phyloP scores from a whole-genome alignment of 2,888 invertebrate genomes.

The Hypselothyrea guttata region DNA sequence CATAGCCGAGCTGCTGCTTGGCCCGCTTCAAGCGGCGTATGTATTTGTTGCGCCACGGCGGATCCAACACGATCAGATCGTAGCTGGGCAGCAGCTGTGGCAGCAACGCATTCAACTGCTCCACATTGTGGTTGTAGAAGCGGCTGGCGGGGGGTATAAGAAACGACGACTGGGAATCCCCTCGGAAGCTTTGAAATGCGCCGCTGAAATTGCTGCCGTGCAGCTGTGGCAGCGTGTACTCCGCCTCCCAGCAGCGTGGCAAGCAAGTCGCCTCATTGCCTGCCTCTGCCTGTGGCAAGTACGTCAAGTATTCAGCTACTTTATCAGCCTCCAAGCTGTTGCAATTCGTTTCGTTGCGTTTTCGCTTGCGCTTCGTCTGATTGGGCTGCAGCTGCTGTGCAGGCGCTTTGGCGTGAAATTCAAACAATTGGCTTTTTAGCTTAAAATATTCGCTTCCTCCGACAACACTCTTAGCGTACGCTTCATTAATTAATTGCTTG shows the following conservation, averaged over 20 bases:
- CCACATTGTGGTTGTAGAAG: slow-evolving; percentile 88
- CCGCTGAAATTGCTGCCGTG: slow-evolving; percentile 85
- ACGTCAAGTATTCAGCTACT: slow-evolving; percentile 34
- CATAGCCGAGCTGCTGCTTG: slow-evolving; percentile 85
- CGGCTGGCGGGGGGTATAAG: slow-evolving; percentile 86
- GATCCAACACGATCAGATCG: slow-evolving; percentile 94
- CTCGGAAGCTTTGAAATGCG: slow-evolving; percentile 83
- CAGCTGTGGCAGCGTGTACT: slow-evolving; percentile 78
- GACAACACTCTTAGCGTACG: slow-evolving; percentile 38
- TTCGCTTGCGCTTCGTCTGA: slow-evolving; percentile 30
- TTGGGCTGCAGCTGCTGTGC: not conserved
- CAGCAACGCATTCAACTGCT: slow-evolving; percentile 84
- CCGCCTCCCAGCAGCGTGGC: slow-evolving; percentile 74
- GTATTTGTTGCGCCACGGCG: slow-evolving; percentile 98
- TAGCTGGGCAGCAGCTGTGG: slow-evolving; percentile 84
- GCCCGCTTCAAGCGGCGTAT: slow-evolving; percentile 90
- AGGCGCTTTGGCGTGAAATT: slow-evolving; percentile 50
- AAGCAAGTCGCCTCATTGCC: not conserved
- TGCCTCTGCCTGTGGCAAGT: slow-evolving; percentile 19
- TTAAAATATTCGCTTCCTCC: slow-evolving; percentile 25
- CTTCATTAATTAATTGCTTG: slow-evolving; percentile 62
- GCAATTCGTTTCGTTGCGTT: slow-evolving; percentile 23
- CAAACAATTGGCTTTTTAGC: slow-evolving; percentile 66
- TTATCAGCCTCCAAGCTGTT: slow-evolving; percentile 6
- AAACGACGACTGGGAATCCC: slow-evolving; percentile 80